Evolutionary conservation across 53 echinoderm and acorn worm species (phyloP).

Genomic region (Holothuria scabra): DNA sequence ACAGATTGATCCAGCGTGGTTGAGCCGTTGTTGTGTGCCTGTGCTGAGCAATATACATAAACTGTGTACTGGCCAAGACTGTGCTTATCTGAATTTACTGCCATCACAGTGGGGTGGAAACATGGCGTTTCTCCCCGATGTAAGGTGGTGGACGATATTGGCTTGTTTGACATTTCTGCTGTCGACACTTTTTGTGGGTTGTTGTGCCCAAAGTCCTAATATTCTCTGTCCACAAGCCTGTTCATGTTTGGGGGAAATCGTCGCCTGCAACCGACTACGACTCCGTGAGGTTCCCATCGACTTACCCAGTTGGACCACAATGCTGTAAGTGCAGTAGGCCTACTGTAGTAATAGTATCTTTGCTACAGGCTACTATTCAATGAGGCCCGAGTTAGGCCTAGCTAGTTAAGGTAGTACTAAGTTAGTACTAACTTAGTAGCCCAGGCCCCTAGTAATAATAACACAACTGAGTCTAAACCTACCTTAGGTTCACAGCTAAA

Average conservation of each 20-base stretch:
- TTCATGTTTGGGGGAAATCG: slow-evolving; percentile 31
- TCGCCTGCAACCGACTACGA: slow-evolving; percentile 32
- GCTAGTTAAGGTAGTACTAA: no score
- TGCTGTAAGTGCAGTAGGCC: not conserved
- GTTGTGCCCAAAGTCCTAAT: slow-evolving; percentile 19
- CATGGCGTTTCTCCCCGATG: slow-evolving; percentile 50
- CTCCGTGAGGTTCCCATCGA: slow-evolving; percentile 19
- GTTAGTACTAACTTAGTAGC: no score
- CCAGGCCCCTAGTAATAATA: no score
- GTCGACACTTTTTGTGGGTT: not conserved
- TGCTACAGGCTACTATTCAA: no score
- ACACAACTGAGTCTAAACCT: no score
- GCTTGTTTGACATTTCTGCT: not conserved
- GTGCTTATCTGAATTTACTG: not conserved
- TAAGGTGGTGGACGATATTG: slow-evolving; percentile 42
- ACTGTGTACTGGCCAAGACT: no score
- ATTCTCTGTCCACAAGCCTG: slow-evolving; percentile 33
- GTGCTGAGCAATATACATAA: no score
- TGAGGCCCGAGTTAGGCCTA: no score
- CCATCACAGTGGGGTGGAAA: slow-evolving; percentile 38
- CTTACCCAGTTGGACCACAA: slow-evolving; percentile 31
- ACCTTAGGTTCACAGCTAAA: no score
- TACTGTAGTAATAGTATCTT: no score
- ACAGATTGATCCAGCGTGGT: not conserved
- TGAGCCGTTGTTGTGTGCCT: no score